These are phyloP conservation scores for Hoplodrina blanda DNA, from an alignment of 2,888 invertebrate genomes.

Conservation along the genomic window DNA sequence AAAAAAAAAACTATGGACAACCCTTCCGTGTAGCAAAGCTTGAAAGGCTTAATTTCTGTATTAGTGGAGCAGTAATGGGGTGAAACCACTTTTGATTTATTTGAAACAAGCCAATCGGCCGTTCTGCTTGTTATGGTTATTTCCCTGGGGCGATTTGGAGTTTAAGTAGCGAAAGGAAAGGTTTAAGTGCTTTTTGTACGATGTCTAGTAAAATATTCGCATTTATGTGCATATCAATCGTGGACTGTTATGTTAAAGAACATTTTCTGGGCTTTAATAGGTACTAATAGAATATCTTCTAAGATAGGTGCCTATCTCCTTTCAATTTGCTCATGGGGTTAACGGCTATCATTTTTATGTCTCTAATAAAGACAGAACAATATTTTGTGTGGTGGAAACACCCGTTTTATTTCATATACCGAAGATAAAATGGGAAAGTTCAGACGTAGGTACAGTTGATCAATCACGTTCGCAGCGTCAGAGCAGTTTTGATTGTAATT, in stretches of 20 bases:
- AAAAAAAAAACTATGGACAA: neutral
- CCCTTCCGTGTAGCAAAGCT: neutral
- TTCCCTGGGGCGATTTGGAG: conserved; percentile 28
- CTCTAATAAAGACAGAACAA: neutral
- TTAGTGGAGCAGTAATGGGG: neutral
- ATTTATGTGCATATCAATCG: conserved; percentile 21
- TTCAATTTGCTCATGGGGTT: neutral
- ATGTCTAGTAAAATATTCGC: conserved; percentile 20
- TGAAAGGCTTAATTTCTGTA: conserved; percentile 12
- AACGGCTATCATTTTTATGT: neutral
- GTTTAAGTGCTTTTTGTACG: conserved; percentile 14
- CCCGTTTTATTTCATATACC: neutral
- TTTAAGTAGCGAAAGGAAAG: conserved; percentile 15
- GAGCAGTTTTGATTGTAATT: conserved; percentile 13
- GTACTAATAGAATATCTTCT: neutral
- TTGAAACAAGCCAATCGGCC: conserved; percentile 13
- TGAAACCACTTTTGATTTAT: conserved; percentile 23
- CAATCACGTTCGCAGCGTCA: conserved; percentile 4
- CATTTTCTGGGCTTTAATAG: neutral
- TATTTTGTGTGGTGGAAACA: neutral
- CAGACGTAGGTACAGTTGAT: neutral
- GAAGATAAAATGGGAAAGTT: conserved; percentile 9
- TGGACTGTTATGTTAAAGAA: neutral
- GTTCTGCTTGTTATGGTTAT: conserved; percentile 20
- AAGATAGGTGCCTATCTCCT: neutral